Base-by-base conservation (phyloP, 2,888 invertebrate species). In the Patella depressa region DNA sequence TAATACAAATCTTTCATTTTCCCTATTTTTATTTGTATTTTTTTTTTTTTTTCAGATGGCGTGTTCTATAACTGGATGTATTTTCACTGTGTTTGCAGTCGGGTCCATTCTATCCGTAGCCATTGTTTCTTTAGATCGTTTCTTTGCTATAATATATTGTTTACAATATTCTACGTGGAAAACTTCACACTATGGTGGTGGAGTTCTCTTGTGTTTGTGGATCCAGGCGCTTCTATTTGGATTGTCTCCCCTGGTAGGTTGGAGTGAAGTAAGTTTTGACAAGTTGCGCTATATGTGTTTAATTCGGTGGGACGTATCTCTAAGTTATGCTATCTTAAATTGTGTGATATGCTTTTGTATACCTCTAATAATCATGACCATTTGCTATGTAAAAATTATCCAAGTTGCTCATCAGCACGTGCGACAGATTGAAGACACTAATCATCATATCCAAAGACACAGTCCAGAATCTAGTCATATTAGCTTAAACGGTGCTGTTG, bases 131-230 rank as follows among this genome's bases (percentile, higher is more conserved):
- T 12, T 85, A n/a, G 85, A 85, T 70, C 78, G 85, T 7, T 85
- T 83, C 78, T 77, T 81, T 2, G 81, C 85, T 54, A 85, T 85
- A 53, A 81, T 83, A 14, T 81, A 83, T 65, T 85, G 85, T 59
- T 79, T 85, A 7, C 77, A 78, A 14, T 84, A 85, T 72, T 80
- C 82, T 4, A 78, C 82, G 69, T 84, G 82, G 84, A 79, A 81
- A 9, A 74, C 78, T 9, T 75, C 74, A n/a, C 78, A 57, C 53
- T 83, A 83, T 53, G 78, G 73, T 2, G 59, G 74, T 3, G 24
- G 75, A 15, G 53, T 79, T 12, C 29, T 83, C 19, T 12, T 75
- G 3, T 54, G 74, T 24, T 76, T 82, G 12, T 83, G 84, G 84
- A 54, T 74, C 9, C 54, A 59, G 12, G 79, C 81, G 5, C 53